These are phyloP conservation scores for Tetropium fuscum DNA, from an alignment of 2,888 invertebrate species.

Conservation along the genomic window DNA sequence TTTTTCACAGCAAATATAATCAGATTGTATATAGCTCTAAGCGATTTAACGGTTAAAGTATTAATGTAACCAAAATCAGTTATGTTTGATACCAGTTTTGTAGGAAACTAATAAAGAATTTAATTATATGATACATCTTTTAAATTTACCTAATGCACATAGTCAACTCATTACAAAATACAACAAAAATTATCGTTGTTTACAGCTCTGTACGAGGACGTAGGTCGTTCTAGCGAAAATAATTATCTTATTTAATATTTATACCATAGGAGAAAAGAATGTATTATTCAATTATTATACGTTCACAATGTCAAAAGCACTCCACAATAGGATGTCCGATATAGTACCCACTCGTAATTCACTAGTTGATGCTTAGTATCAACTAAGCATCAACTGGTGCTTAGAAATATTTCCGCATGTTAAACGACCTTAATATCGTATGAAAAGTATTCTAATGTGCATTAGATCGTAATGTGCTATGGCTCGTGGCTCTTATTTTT, in stretches of 20 bases:
- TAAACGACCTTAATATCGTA: constrained; percentile 16
- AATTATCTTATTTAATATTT: constrained; percentile 32
- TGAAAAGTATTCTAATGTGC: constrained; percentile 3
- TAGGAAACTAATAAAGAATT: too few relatives aligned
- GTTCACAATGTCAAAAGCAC: constrained; percentile 27
- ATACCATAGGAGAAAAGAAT: constrained; percentile 23
- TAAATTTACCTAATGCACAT: too few relatives aligned
- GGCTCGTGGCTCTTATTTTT: background rate
- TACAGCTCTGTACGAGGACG: constrained; percentile 19
- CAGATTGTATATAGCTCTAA: too few relatives aligned
- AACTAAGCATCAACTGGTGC: constrained; percentile 5
- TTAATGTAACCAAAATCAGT: too few relatives aligned
- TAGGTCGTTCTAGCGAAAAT: constrained; percentile 27
- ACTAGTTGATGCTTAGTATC: constrained; percentile 21
- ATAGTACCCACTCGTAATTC: constrained; percentile 19
- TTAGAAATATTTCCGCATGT: constrained; percentile 15
- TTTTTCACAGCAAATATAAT: too few relatives aligned
- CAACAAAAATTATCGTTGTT: background rate
- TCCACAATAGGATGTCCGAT: constrained; percentile 32
- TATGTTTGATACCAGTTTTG: too few relatives aligned
- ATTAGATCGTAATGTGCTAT: background rate
- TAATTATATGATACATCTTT: too few relatives aligned
- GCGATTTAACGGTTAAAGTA: too few relatives aligned
- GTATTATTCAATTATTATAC: constrained; percentile 31
- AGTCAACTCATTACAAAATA: too few relatives aligned